A percentile compares a stretch with the other conserved stretches of the same genome.
phyloP scores from a whole-genome alignment of 2,113 vertebrate species.

The Mormoops blainvillei region DNA sequence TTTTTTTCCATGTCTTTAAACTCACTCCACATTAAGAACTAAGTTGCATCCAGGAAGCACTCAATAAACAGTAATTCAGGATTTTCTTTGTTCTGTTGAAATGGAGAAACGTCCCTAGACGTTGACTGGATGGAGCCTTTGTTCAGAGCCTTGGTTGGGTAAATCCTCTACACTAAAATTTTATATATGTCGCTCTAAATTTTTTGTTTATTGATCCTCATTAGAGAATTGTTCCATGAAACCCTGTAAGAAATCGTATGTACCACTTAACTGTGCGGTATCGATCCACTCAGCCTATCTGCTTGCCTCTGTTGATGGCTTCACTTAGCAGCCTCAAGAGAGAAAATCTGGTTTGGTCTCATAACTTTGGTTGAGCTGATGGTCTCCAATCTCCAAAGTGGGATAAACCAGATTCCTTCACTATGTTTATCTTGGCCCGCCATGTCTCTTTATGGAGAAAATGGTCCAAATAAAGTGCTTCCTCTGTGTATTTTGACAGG shows the following conservation, averaged over 20 bases:
- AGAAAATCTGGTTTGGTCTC: constrained; percentile 73
- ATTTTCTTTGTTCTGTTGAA: not conserved
- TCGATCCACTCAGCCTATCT: not conserved
- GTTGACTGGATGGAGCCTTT: not conserved
- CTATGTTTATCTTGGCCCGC: constrained; percentile 85
- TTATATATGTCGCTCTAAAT: constrained; percentile 34
- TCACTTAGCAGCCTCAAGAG: constrained; percentile 59
- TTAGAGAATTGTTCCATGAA: not conserved
- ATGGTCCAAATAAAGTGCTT: constrained; percentile 86
- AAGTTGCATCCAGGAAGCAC: not conserved
- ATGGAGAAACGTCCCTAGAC: not conserved
- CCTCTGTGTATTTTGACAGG: constrained; percentile 89
- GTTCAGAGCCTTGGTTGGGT: not conserved
- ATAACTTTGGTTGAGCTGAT: constrained; percentile 75
- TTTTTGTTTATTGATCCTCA: constrained; percentile 36
- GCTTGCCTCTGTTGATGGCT: constrained; percentile 41
- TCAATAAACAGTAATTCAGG: not conserved
- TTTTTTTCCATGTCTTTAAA: not conserved
- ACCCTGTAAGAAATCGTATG: not conserved
- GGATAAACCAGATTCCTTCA: constrained; percentile 83
- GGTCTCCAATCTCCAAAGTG: constrained; percentile 76
- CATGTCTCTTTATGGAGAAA: constrained; percentile 85
- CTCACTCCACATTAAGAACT: not conserved
- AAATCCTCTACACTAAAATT: not conserved
- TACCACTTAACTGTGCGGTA: not conserved